Evolutionary conservation across 1,140 invertebrate species (phyloP).

Genomic region (Trissolcus basalis): DNA sequence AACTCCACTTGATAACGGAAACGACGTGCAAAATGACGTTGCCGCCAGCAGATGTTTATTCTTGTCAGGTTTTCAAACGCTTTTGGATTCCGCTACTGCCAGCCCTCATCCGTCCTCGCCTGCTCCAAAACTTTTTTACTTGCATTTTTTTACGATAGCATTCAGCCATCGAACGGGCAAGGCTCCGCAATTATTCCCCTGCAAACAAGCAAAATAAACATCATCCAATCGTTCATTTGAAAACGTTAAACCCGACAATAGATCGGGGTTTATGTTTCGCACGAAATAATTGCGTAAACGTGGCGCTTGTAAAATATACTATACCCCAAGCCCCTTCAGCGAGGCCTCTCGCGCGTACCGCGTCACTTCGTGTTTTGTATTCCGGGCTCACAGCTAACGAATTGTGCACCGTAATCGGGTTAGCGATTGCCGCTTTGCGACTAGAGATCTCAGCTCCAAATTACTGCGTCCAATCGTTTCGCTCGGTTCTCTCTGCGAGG

Average conservation of each 20-base stretch:
- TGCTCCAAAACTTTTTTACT: too few species aligned
- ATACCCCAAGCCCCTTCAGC: slow-evolving; percentile 4
- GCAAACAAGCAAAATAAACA: too few species aligned
- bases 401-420: slow-evolving; percentile 30
- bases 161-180: too few species aligned
- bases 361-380: slow-evolving; percentile 41
- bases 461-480: slow-evolving; percentile 25
- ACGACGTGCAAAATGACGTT: slow-evolving; percentile 29
- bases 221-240: too few species aligned
- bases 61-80: slow-evolving; percentile 26
- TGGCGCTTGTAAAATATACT: slow-evolving; percentile 28
- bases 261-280: too few species aligned
- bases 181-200: too few species aligned
- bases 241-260: too few species aligned
- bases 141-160: too few species aligned
- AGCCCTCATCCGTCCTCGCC: not conserved
- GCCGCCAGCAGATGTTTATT: slow-evolving; percentile 40
- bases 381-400: slow-evolving; percentile 31
- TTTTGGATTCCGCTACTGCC: slow-evolving; percentile 14
- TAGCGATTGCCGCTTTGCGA: slow-evolving; percentile 26
- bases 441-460: slow-evolving; percentile 23
- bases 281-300: too few species aligned
- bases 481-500: slow-evolving; percentile 5
- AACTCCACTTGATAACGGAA: slow-evolving; percentile 37
- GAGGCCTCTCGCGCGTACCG: slow-evolving; percentile 7